phyloP scores from a whole-genome alignment of 2,113 vertebrate genomes.

The Lontra canadensis region DNA sequence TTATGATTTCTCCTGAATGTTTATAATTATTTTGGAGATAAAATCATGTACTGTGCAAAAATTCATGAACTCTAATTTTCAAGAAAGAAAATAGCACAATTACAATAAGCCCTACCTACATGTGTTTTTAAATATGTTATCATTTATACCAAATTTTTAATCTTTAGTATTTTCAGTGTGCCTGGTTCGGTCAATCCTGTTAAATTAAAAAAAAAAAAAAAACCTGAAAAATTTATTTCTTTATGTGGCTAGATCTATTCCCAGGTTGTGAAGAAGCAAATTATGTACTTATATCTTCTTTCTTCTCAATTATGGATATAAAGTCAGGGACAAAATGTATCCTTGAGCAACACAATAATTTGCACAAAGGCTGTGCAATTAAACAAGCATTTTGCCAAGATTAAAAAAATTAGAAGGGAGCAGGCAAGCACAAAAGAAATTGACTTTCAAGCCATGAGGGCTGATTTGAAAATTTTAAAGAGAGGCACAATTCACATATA shows the following conservation, averaged over 20 bases:
- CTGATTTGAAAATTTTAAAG: slow-evolving; percentile 34
- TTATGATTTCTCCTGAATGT: slow-evolving; percentile 41
- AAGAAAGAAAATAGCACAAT: slow-evolving; percentile 26
- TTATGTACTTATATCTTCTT: neutral
- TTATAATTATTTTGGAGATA: slow-evolving; percentile 52
- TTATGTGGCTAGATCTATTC: neutral
- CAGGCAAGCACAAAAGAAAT: neutral
- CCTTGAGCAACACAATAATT: slow-evolving; percentile 15
- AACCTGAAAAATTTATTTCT: neutral
- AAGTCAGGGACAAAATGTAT: neutral
- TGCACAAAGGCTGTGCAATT: neutral
- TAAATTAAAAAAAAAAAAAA: neutral
- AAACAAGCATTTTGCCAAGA: slow-evolving; percentile 30
- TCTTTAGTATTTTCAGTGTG: slow-evolving; percentile 35
- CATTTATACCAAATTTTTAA: slow-evolving; percentile 26
- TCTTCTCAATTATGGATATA: neutral
- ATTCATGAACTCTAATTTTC: slow-evolving; percentile 23
- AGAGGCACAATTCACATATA: neutral
- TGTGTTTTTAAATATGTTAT: neutral
- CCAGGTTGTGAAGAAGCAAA: slow-evolving; percentile 5
- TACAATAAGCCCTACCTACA: neutral
- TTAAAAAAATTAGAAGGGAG: neutral
- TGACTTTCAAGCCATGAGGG: slow-evolving; percentile 14
- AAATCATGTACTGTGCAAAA: slow-evolving; percentile 17
- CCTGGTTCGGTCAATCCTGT: neutral